Evolutionary conservation across 2,888 invertebrate genomes (phyloP).

Genomic region (Lumbricus terrestris): DNA sequence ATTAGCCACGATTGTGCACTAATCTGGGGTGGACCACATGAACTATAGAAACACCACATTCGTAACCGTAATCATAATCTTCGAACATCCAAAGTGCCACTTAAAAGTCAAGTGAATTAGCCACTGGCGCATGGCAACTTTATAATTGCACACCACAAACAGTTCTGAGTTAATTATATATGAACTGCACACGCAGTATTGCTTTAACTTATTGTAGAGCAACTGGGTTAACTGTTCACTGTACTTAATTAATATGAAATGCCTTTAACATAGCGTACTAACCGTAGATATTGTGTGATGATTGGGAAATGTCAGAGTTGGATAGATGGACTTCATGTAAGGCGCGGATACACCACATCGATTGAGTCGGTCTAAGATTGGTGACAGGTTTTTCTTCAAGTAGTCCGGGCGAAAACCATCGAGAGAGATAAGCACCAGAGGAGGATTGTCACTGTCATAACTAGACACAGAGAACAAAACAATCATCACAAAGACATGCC

Average conservation of each 20-base stretch:
- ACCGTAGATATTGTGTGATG: conserved; percentile 51
- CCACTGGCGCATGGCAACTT: neutral
- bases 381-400: conserved; percentile 43
- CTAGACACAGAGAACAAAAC: neutral
- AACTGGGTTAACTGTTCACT: neutral
- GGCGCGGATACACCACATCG: conserved; percentile 46
- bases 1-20: neutral
- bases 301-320: conserved; percentile 52
- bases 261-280: conserved; percentile 13
- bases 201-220: neutral
- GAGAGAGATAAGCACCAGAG: conserved; percentile 48
- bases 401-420: conserved; percentile 53
- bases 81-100: too few relatives aligned
- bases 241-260: neutral
- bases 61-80: too few relatives aligned
- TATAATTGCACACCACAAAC: neutral
- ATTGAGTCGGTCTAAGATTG: conserved; percentile 44
- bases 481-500: neutral
- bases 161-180: neutral
- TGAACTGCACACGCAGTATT: neutral
- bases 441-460: conserved; percentile 29
- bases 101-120: too few relatives aligned
- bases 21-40: neutral
- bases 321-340: conserved; percentile 49
- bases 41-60: neutral